Evolutionary conservation across 1,140 invertebrate genomes (phyloP), one percentile per base, ranked within the genome.

Genomic region (Drosophila yakuba): DNA sequence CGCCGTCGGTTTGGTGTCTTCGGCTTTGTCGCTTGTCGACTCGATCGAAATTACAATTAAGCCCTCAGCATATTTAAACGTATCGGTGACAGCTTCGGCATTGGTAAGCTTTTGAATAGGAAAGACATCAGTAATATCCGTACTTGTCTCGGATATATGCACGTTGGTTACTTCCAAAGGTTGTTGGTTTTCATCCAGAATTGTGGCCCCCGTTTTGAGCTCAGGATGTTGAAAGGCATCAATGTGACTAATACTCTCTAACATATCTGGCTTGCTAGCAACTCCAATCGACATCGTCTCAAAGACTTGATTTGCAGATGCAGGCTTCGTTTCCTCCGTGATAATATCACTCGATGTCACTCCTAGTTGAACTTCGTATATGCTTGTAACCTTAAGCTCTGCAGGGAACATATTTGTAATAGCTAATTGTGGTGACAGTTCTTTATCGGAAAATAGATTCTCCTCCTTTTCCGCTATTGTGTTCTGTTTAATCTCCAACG

Each of bases 111-210:
- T 15, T 0, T 54, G 38, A 8, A 51, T 60, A 1, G 36, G 38
- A 4, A 17, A 12, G 7, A 20, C 36, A 12, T 72, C 54, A 14
- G 12, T 35, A 0, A 84, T 45, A 10, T 63, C 62, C 4, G 51
- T 39, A n/a, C 68, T 86, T 23, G 45, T 58, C 15, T 91, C 90
- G 4, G 47, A 72, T 7, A 64, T 14, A 15, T 90, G 74, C 12
- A 91, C 72, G 55, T 78, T 63, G 6, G 47, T 82, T 28, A 88
- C 56, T n/a, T 84, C 80, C 15, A 91, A 28, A 3, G 86, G 55
- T 8, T 61, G 68, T 25, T 67, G 63, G 39, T 72, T 74, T 44
- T 90, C 68, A 60, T 66, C 38, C 1, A 89, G 43, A 0, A 64
- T 0, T 2, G 72, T 12, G 8, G 7, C 59, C 17, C 61, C 77